Percentiles rank a stretch among this genome's conserved stretches.
These are phyloP conservation scores for Wiebesia pumilae DNA, from an alignment of 1,140 invertebrate species.

Conservation along the genomic window DNA sequence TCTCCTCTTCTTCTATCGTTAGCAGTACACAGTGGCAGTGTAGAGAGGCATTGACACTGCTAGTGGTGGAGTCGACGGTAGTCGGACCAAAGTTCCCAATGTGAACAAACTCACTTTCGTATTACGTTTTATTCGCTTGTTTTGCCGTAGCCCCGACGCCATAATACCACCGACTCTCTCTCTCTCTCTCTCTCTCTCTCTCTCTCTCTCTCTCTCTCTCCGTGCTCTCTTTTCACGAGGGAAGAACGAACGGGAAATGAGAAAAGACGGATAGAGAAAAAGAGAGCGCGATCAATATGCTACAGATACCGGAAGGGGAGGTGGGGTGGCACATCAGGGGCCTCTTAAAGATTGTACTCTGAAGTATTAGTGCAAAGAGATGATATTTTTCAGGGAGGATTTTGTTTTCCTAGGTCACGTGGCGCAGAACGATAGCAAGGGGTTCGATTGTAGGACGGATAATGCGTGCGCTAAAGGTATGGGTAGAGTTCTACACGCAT, in stretches of 20 bases:
- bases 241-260: no score
- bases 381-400: not conserved
- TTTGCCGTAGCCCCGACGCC: slow-evolving; percentile 54
- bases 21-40: not conserved
- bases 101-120: slow-evolving; percentile 68
- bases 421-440: not conserved
- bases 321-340: no score
- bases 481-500: no score
- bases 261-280: no score
- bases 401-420: not conserved
- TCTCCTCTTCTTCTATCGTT: not conserved
- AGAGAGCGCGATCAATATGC: no score
- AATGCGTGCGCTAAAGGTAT: no score
- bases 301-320: no score
- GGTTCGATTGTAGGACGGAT: no score
- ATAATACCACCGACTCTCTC: not conserved
- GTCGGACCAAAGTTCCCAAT: slow-evolving; percentile 63
- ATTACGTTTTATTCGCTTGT: slow-evolving; percentile 71
- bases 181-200: not conserved
- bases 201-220: no score
- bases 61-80: not conserved
- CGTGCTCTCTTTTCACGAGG: no score
- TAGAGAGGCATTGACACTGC: no score
- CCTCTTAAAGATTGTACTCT: not conserved
- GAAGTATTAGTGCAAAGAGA: not conserved